Evolutionary conservation across 2,113 vertebrate genomes (phyloP).

Genomic region (Oophaga pumilio): DNA sequence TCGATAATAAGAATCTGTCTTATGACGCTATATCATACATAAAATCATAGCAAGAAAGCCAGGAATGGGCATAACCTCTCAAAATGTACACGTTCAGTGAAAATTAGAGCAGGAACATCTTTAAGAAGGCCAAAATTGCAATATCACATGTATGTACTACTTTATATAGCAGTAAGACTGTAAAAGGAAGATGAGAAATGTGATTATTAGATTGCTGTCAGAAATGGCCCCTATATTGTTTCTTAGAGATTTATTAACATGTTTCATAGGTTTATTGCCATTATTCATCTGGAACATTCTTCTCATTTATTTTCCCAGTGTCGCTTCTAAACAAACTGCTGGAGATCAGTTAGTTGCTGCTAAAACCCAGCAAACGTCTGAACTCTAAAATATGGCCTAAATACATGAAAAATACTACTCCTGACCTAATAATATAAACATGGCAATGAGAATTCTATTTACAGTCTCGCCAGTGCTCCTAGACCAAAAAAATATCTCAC

Average conservation of each 20-base stretch:
- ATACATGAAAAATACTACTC: conserved; percentile 57
- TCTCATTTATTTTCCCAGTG: conserved; percentile 60
- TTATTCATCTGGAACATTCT: background rate
- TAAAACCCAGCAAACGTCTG: conserved; percentile 58
- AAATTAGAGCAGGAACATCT: background rate
- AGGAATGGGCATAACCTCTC: too few species aligned
- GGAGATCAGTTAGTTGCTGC: background rate
- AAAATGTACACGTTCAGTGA: background rate
- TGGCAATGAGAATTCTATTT: conserved; percentile 63
- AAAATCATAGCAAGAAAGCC: too few species aligned
- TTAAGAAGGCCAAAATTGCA: background rate
- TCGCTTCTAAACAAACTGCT: conserved; percentile 58
- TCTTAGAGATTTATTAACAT: conserved; percentile 14
- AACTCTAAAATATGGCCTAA: conserved; percentile 57
- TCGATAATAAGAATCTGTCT: too few species aligned
- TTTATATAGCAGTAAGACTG: background rate
- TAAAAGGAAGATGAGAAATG: background rate
- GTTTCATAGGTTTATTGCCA: conserved; percentile 5
- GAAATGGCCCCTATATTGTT: background rate
- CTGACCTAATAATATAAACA: conserved; percentile 63
- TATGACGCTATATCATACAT: too few species aligned
- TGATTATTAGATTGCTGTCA: background rate
- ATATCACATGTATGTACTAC: background rate
- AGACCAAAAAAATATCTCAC: conserved; percentile 55
- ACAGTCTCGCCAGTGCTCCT: conserved; percentile 56